phyloP scores from a whole-genome alignment of 2,797 vertebrate species.

The Gallinago solitaria region DNA sequence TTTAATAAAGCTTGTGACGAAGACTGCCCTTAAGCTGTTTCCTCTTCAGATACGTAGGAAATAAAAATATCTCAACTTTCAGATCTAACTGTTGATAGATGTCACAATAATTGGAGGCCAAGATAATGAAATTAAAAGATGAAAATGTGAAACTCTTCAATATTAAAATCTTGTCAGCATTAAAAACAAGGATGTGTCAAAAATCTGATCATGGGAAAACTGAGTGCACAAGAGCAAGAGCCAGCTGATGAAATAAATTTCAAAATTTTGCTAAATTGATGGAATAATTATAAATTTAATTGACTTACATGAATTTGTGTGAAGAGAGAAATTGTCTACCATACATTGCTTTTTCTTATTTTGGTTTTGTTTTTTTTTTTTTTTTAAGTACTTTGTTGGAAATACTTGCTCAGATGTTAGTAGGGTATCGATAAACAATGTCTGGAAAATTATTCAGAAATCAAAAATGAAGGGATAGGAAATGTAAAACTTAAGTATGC shows the following conservation, averaged over 20 bases:
- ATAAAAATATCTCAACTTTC: neutral
- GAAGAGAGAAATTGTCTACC: neutral
- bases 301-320: neutral
- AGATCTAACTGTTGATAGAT: neutral
- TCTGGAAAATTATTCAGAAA: neutral
- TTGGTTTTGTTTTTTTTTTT: neutral
- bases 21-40: neutral
- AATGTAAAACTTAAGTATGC: neutral
- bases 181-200: neutral
- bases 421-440: neutral
- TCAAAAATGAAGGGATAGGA: neutral
- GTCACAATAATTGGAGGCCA: neutral
- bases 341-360: neutral
- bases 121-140: neutral
- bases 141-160: neutral
- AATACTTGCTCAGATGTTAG: neutral
- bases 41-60: neutral
- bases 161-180: neutral
- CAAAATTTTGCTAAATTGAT: neutral
- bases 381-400: neutral
- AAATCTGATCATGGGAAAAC: neutral
- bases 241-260: neutral
- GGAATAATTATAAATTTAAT: neutral
- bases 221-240: neutral
- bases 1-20: neutral